These are phyloP conservation scores for Piprites chloris DNA, from an alignment of 2,113 vertebrate genomes.

Conservation along the genomic window DNA sequence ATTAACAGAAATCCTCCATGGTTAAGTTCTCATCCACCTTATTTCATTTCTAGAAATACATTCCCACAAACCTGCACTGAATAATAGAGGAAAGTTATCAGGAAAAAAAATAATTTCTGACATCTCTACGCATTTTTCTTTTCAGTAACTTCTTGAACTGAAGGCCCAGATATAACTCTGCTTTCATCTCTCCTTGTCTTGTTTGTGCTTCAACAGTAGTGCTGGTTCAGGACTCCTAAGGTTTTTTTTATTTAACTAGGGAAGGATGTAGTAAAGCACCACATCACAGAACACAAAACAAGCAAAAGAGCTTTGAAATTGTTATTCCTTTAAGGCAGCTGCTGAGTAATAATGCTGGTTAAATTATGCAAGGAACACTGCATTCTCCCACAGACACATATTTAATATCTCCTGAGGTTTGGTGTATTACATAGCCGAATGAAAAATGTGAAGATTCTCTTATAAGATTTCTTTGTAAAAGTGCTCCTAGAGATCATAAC, in stretches of 20 bases:
- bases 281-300: neutral
- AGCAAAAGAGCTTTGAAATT: constrained; percentile 36
- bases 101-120: neutral
- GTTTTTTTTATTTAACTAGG: constrained; percentile 35
- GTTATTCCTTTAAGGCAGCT: constrained; percentile 44
- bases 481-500: neutral
- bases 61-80: neutral
- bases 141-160: neutral
- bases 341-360: constrained; percentile 44
- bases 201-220: neutral
- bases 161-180: neutral
- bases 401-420: constrained; percentile 39
- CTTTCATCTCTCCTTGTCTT: constrained; percentile 25
- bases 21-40: neutral
- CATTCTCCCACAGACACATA: constrained; percentile 39
- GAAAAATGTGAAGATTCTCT: neutral
- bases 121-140: neutral
- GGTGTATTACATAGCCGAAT: neutral
- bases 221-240: neutral
- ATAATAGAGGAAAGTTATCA: neutral
- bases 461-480: constrained; percentile 6
- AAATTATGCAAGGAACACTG: constrained; percentile 57
- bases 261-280: constrained; percentile 27
- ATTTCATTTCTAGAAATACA: neutral
- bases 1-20: neutral